These are phyloP conservation scores for Stigmatopora nigra DNA, from an alignment of 2,113 vertebrate genomes.

Conservation along the genomic window DNA sequence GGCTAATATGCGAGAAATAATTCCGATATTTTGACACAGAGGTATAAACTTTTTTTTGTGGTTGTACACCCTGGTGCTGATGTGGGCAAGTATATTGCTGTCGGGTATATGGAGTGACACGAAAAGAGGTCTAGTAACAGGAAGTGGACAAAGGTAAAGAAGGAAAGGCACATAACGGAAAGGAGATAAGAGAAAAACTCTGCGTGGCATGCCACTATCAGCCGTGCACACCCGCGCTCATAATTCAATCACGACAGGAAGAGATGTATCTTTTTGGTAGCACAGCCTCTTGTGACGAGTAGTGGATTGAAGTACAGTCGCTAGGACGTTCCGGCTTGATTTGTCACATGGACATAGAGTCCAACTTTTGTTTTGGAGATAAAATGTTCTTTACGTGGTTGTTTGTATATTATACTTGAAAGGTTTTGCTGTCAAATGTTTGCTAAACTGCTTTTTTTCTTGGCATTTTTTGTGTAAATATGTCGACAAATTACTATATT, in stretches of 20 bases:
- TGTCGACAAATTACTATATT: too few relatives aligned
- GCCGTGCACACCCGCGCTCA: slow-evolving; percentile 6
- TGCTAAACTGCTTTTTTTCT: too few relatives aligned
- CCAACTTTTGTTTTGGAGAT: too few relatives aligned
- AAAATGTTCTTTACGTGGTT: too few relatives aligned
- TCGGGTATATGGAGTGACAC: slow-evolving; percentile 28
- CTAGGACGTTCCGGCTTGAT: too few relatives aligned
- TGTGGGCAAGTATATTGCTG: slow-evolving; percentile 30
- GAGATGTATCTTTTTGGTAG: slow-evolving; percentile 3
- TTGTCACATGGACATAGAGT: too few relatives aligned
- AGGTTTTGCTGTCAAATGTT: too few relatives aligned
- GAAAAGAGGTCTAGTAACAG: slow-evolving; percentile 9
- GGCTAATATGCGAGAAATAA: too few relatives aligned
- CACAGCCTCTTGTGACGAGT: slow-evolving; percentile 11
- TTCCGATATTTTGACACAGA: too few relatives aligned
- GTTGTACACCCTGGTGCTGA: slow-evolving; percentile 1
- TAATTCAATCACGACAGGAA: slow-evolving; percentile 10
- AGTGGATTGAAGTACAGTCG: neutral
- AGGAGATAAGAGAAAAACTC: slow-evolving; percentile 31
- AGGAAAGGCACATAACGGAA: neutral
- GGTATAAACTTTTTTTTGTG: too few relatives aligned
- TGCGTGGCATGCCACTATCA: slow-evolving; percentile 28
- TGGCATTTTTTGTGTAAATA: too few relatives aligned
- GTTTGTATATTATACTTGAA: too few relatives aligned
- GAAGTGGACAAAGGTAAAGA: slow-evolving; percentile 14